These are phyloP conservation scores for Pholis gunnellus DNA, from an alignment of 2,113 vertebrate genomes.

Conservation along the genomic window DNA sequence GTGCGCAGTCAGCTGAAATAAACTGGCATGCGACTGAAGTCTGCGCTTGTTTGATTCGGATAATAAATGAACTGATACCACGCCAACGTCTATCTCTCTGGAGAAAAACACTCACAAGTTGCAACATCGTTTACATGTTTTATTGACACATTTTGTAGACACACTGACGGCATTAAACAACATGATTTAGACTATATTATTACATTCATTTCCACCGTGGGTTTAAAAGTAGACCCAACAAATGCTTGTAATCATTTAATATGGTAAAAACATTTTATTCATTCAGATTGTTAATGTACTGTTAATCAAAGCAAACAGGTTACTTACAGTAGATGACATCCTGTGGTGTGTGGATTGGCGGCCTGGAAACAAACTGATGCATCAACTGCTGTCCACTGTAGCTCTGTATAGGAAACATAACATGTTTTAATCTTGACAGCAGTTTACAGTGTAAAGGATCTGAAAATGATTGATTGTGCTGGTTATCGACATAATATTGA, in stretches of 20 bases:
- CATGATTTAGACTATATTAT: not conserved
- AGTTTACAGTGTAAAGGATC: not conserved
- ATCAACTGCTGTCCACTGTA: not conserved
- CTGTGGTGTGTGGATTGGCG: not conserved
- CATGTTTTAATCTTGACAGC: not conserved
- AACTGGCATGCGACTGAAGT: conserved; percentile 64
- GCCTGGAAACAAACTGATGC: conserved; percentile 8
- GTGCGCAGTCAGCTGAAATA: conserved; percentile 69
- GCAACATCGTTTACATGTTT: conserved; percentile 33
- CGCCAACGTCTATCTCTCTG: not conserved
- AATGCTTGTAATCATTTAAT: not conserved
- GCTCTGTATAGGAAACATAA: conserved; percentile 28
- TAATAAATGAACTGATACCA: conserved; percentile 11
- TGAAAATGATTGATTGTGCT: not conserved
- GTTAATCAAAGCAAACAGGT: not conserved
- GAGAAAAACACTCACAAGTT: conserved; percentile 32
- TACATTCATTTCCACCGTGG: not conserved
- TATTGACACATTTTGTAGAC: conserved; percentile 54
- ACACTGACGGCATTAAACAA: not conserved
- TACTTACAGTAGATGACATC: conserved; percentile 55
- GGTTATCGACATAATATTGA: not conserved
- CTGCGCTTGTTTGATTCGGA: conserved; percentile 43
- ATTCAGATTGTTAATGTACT: not conserved
- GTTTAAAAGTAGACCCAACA: not conserved
- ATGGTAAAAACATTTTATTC: not conserved